Conservation (phyloP, 2,888 invertebrate genomes). For the Nowickia ferox region DNA sequence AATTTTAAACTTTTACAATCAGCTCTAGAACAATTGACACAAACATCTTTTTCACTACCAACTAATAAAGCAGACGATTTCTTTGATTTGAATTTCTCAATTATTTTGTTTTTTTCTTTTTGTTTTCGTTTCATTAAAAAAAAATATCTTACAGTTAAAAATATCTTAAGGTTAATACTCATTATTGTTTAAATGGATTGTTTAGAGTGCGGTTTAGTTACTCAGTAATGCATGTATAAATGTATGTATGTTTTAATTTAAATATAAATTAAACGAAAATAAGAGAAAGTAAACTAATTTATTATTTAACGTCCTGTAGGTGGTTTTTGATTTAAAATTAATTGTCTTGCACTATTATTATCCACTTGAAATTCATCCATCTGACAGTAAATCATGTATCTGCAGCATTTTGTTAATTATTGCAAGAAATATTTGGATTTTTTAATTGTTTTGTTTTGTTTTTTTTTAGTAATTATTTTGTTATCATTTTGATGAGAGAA, state of each 20-base stretch:
- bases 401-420: slow-evolving; percentile 79
- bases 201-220: slow-evolving; percentile 42
- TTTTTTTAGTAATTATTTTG: slow-evolving; percentile 33
- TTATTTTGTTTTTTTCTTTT: slow-evolving; percentile 2
- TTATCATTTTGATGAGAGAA: slow-evolving; percentile 54
- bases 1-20: slow-evolving; percentile 53
- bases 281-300: not conserved
- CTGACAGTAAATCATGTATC: slow-evolving; percentile 93
- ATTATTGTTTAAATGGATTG: slow-evolving; percentile 61
- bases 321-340: slow-evolving; percentile 80
- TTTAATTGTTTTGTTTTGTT: slow-evolving; percentile 7
- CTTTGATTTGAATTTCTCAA: slow-evolving; percentile 37
- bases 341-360: slow-evolving; percentile 85
- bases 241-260: slow-evolving; percentile 4
- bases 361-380: slow-evolving; percentile 92
- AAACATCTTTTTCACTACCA: slow-evolving; percentile 56
- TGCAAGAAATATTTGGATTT: slow-evolving; percentile 7
- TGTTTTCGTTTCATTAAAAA: slow-evolving; percentile 29
- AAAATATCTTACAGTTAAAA: slow-evolving; percentile 24
- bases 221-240: slow-evolving; percentile 21
- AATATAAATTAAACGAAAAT: slow-evolving; percentile 10
- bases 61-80: slow-evolving; percentile 69
- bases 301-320: slow-evolving; percentile 77
- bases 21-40: slow-evolving; percentile 71
- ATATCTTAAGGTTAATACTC: slow-evolving; percentile 36